Evolutionary conservation across 2,113 vertebrate species (phyloP).

Genomic region (Tinamus guttatus): DNA sequence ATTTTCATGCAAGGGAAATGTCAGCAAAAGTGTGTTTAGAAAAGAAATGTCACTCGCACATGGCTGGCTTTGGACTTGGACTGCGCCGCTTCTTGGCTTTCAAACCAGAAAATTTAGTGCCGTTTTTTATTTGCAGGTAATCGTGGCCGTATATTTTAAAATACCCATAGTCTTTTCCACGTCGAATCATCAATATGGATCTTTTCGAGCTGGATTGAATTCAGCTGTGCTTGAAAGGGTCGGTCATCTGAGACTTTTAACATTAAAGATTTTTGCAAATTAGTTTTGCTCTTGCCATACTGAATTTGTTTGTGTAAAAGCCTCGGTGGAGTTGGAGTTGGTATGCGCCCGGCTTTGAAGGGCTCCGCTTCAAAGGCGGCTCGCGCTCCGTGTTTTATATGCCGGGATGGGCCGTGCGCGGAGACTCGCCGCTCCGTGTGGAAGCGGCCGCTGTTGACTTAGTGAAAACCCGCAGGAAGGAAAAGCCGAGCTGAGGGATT

Average conservation of each 20-base stretch:
- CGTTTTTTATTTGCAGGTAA: background rate
- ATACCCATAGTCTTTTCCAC: background rate
- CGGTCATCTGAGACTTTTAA: background rate
- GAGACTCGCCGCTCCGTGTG: background rate
- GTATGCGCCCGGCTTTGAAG: conserved; percentile 34
- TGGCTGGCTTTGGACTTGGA: background rate
- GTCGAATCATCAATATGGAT: background rate
- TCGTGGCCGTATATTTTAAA: background rate
- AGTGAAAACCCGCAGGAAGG: background rate
- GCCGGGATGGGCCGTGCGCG: background rate
- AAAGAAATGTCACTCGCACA: background rate
- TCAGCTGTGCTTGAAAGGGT: conserved; percentile 23
- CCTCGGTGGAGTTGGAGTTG: conserved; percentile 24
- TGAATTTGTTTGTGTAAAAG: conserved; percentile 49
- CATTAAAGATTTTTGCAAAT: conserved; percentile 45
- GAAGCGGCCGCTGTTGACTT: background rate
- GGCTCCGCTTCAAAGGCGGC: conserved; percentile 25
- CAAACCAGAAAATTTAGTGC: background rate
- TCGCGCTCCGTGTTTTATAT: background rate
- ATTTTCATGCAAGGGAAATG: conserved; percentile 32
- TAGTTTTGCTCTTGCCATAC: conserved; percentile 30
- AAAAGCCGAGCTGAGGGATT: background rate
- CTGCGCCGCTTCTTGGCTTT: background rate
- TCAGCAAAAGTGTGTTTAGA: conserved; percentile 9
- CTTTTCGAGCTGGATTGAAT: background rate